Conservation (phyloP, 2,113 vertebrate genomes). For the Psephotus haematonotus region DNA sequence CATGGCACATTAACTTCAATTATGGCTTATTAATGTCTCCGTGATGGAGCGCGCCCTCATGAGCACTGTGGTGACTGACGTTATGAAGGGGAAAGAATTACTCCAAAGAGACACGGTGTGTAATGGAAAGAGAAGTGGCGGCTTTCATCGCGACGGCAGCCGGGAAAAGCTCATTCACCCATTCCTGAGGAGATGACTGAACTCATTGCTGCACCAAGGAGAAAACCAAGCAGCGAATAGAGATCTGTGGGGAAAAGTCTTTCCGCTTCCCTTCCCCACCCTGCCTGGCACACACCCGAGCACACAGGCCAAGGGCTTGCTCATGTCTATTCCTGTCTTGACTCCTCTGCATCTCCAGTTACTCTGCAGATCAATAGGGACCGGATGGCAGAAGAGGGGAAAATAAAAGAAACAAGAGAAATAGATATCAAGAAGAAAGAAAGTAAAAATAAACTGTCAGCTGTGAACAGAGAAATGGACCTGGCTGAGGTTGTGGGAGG, state of each 20-base stretch:
- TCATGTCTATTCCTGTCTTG: slow-evolving; percentile 55
- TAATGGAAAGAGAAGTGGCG: background rate
- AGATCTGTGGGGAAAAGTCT: background rate
- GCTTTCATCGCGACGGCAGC: slow-evolving; percentile 53
- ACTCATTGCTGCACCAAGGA: background rate
- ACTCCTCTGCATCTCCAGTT: slow-evolving; percentile 68
- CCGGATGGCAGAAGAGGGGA: slow-evolving; percentile 36
- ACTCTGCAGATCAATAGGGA: slow-evolving; percentile 63
- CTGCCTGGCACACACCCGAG: background rate
- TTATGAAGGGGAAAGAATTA: slow-evolving; percentile 35
- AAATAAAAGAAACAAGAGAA: background rate
- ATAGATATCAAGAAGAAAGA: background rate
- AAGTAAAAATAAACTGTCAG: slow-evolving; percentile 51
- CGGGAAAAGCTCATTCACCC: slow-evolving; percentile 74
- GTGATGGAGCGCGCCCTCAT: background rate
- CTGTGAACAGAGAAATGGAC: background rate
- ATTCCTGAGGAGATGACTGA: background rate
- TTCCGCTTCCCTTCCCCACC: background rate
- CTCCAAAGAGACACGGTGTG: background rate
- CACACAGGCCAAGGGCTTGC: slow-evolving; percentile 3
- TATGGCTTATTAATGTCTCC: slow-evolving; percentile 70
- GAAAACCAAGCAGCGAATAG: background rate
- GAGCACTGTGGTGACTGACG: background rate
- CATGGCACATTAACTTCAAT: slow-evolving; percentile 75
- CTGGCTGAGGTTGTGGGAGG: background rate